phyloP scores from a whole-genome alignment of 2,113 vertebrate species.

The Phoxinus phoxinus region DNA sequence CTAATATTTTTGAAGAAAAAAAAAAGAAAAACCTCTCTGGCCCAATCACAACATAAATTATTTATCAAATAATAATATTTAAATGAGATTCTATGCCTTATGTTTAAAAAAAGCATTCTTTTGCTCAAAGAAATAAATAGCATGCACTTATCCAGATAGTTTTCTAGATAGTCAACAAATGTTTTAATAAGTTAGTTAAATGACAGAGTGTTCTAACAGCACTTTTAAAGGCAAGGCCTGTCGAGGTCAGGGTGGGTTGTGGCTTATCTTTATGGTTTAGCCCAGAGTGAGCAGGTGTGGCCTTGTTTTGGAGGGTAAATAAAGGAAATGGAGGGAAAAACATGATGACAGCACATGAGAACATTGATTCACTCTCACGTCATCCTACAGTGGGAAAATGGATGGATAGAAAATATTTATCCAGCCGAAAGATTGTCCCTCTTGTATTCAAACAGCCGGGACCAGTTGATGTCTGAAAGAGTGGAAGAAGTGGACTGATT shows the following conservation, averaged over 20 bases:
- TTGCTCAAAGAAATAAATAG: neutral
- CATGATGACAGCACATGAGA: neutral
- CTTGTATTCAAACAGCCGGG: conserved; percentile 29
- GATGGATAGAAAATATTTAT: conserved; percentile 50
- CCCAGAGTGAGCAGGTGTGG: conserved; percentile 54
- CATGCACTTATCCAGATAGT: neutral
- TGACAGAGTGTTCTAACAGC: neutral
- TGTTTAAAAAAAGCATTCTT: too few relatives aligned
- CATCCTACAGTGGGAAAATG: conserved; percentile 12
- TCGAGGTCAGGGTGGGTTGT: conserved; percentile 11
- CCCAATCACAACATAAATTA: neutral
- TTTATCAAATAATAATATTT: neutral
- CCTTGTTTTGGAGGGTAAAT: conserved; percentile 55
- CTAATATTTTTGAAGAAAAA: too few relatives aligned
- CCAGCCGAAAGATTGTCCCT: conserved; percentile 36
- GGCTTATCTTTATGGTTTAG: conserved; percentile 28
- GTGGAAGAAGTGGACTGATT: neutral
- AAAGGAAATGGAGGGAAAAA: conserved; percentile 27
- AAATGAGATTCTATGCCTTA: neutral
- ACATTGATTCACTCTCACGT: conserved; percentile 43
- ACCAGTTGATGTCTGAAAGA: neutral
- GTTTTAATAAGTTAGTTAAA: neutral
- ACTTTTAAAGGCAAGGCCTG: conserved; percentile 3
- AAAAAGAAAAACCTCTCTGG: too few relatives aligned
- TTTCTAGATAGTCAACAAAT: neutral